Evolutionary conservation across 1,140 invertebrate genomes (phyloP).

Genomic region (Drosophila triauraria): DNA sequence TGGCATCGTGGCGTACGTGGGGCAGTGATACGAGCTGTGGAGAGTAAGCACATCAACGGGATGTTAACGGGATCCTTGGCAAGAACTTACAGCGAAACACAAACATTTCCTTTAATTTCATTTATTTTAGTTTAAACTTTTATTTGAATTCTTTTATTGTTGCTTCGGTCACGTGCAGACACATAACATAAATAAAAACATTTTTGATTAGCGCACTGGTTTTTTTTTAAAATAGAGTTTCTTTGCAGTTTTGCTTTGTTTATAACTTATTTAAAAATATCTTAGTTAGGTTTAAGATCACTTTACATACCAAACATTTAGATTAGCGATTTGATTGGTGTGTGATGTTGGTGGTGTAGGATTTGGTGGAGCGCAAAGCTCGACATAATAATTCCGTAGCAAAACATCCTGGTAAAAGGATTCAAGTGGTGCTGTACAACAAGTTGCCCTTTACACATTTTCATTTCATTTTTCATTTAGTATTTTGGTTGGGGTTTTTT

Average conservation of each 20-base stretch:
- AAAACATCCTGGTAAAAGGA: constrained; percentile 84
- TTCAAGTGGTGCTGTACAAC: constrained; percentile 84
- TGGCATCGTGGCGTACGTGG: constrained; percentile 75
- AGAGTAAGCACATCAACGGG: constrained; percentile 35
- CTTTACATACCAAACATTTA: constrained; percentile 84
- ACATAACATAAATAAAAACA: constrained; percentile 68
- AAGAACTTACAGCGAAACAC: constrained; percentile 5
- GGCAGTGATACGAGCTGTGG: constrained; percentile 82
- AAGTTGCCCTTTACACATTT: constrained; percentile 83
- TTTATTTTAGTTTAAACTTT: constrained; percentile 10
- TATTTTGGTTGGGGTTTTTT: constrained; percentile 38
- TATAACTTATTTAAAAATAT: constrained; percentile 38
- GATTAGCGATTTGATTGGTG: constrained; percentile 83
- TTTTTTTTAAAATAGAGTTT: constrained; percentile 43
- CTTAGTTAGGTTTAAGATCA: constrained; percentile 58
- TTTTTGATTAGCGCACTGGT: constrained; percentile 57
- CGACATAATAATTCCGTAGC: constrained; percentile 84
- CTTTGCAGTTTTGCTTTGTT: constrained; percentile 11
- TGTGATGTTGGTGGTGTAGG: constrained; percentile 82
- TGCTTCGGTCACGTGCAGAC: constrained; percentile 72
- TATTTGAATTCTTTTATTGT: constrained; percentile 31
- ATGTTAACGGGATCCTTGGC: constrained; percentile 24
- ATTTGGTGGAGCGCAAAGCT: constrained; percentile 81
- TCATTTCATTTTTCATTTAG: constrained; percentile 53
- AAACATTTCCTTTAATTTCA: constrained; percentile 21